These are phyloP conservation scores for Furcula furcula DNA, from an alignment of 2,888 invertebrate species.

Conservation along the genomic window DNA sequence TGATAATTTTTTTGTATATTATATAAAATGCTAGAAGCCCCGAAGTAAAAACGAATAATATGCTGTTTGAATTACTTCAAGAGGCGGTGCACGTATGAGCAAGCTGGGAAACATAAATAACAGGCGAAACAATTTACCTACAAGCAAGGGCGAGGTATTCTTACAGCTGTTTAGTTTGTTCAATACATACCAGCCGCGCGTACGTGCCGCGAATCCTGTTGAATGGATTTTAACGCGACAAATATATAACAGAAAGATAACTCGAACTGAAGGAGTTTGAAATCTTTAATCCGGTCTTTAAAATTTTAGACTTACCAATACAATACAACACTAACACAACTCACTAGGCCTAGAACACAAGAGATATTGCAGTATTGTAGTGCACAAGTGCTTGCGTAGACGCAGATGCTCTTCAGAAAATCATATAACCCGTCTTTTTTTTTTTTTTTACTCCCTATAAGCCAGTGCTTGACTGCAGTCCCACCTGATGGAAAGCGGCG, in stretches of 20 bases:
- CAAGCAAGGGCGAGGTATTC: slow-evolving; percentile 68
- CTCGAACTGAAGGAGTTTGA: not conserved
- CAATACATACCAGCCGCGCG: slow-evolving; percentile 64
- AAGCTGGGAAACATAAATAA: slow-evolving; percentile 77
- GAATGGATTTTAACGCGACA: slow-evolving; percentile 12
- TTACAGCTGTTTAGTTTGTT: slow-evolving; percentile 79
- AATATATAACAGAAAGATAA: slow-evolving; percentile 15
- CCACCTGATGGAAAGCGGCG: too few relatives aligned
- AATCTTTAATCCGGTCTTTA: not conserved
- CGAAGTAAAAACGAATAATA: slow-evolving; percentile 39
- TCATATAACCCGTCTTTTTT: too few relatives aligned
- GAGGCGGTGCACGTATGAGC: slow-evolving; percentile 69
- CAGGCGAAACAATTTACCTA: slow-evolving; percentile 77
- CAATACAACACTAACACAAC: too few relatives aligned
- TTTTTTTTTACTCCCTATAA: too few relatives aligned
- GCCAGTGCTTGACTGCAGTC: too few relatives aligned
- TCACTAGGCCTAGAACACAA: too few relatives aligned
- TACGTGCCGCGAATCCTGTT: slow-evolving; percentile 66
- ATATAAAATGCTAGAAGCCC: slow-evolving; percentile 21
- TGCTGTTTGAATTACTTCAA: slow-evolving; percentile 40
- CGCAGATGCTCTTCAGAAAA: too few relatives aligned
- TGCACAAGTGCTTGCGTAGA: too few relatives aligned
- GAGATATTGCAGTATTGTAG: too few relatives aligned
- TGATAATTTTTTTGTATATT: too few relatives aligned
- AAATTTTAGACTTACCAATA: too few relatives aligned